Percentiles rank a stretch among this genome's conserved stretches.
These are phyloP conservation scores for Cottoperca gobio DNA, from an alignment of 2,797 vertebrate species.

Conservation along the genomic window DNA sequence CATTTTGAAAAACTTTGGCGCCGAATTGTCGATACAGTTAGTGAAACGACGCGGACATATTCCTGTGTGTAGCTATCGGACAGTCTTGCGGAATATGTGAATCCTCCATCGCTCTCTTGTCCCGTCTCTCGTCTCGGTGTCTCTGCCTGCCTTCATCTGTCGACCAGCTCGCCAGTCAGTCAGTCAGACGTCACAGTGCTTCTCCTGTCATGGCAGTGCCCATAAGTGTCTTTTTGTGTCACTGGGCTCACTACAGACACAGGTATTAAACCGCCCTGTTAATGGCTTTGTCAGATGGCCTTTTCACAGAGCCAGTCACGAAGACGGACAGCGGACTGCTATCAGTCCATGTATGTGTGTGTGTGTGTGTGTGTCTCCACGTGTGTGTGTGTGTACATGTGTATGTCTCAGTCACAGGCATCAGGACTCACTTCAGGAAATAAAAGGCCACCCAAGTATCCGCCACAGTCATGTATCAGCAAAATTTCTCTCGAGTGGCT, in stretches of 20 bases:
- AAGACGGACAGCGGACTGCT: slow-evolving; percentile 70
- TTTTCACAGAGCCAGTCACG: slow-evolving; percentile 77
- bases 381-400: slow-evolving; percentile 41
- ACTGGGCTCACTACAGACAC: slow-evolving; percentile 73
- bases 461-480: slow-evolving; percentile 59
- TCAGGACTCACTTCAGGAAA: slow-evolving; percentile 71
- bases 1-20: slow-evolving; percentile 53
- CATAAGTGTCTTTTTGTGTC: slow-evolving; percentile 80
- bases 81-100: too few relatives aligned
- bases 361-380: slow-evolving; percentile 40
- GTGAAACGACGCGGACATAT: slow-evolving; percentile 36
- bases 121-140: slow-evolving; percentile 57
- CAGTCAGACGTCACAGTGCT: slow-evolving; percentile 64
- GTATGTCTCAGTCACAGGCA: slow-evolving; percentile 64
- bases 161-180: slow-evolving; percentile 54
- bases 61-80: too few relatives aligned
- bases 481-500: slow-evolving; percentile 48
- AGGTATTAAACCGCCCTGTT: slow-evolving; percentile 80
- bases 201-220: slow-evolving; percentile 73
- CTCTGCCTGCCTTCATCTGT: slow-evolving; percentile 60
- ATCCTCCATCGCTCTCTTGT: slow-evolving; percentile 29
- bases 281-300: slow-evolving; percentile 86
- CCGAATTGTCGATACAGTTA: slow-evolving; percentile 40
- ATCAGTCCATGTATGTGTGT: slow-evolving; percentile 57
- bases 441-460: slow-evolving; percentile 70